phyloP scores from a whole-genome alignment of 2,797 vertebrate genomes.

The Muraenolepis orangiensis region DNA sequence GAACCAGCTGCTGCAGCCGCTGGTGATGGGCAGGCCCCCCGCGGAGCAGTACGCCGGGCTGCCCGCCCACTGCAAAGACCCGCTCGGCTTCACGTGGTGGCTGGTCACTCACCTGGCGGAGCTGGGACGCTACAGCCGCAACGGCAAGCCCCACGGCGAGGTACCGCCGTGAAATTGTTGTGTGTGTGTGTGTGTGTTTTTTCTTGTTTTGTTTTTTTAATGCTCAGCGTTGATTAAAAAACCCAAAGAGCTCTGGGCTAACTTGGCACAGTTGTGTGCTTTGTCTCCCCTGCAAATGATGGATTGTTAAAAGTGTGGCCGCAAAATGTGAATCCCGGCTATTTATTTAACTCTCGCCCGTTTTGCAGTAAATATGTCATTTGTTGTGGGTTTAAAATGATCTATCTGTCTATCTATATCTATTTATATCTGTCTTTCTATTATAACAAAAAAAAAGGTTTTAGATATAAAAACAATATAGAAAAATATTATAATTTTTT shows the following conservation, averaged over 20 bases:
- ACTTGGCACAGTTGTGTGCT: too few relatives aligned
- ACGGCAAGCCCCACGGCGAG: conserved; percentile 77
- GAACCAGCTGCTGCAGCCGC: conserved; percentile 76
- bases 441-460: too few relatives aligned
- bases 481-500: neutral
- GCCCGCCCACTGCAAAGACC: conserved; percentile 79
- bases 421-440: neutral
- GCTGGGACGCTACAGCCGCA: conserved; percentile 80
- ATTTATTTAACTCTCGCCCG: too few relatives aligned
- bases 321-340: too few relatives aligned
- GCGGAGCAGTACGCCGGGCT: conserved; percentile 55
- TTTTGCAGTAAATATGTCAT: too few relatives aligned
- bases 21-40: conserved; percentile 67
- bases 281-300: too few relatives aligned
- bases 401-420: neutral
- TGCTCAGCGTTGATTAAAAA: neutral
- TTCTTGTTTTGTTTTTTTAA: too few relatives aligned
- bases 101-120: conserved; percentile 83
- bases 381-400: too few relatives aligned
- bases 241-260: neutral
- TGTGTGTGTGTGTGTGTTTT: too few relatives aligned
- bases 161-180: conserved; percentile 57
- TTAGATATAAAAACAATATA: too few relatives aligned
- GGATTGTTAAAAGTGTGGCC: too few relatives aligned
- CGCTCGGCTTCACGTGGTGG: conserved; percentile 94